Percentiles rank a stretch among this genome's conserved stretches.
These are phyloP conservation scores for Graptemys geographica DNA, from an alignment of 2,797 vertebrate genomes.

Conservation along the genomic window DNA sequence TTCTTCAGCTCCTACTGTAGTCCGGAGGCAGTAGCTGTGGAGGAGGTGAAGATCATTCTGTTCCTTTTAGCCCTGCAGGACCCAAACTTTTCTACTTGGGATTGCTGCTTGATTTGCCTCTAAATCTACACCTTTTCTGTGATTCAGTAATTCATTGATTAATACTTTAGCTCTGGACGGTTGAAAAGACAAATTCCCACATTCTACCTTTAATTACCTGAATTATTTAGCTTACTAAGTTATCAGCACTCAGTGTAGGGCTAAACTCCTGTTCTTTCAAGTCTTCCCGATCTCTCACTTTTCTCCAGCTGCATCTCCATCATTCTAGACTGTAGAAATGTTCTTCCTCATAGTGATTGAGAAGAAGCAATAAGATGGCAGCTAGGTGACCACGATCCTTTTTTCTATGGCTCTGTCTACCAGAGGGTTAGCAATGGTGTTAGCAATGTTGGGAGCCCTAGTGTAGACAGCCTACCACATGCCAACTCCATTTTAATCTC, in stretches of 20 bases:
- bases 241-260: neutral
- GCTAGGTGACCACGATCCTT: neutral
- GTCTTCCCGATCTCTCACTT: neutral
- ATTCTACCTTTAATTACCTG: neutral
- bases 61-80: neutral
- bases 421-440: neutral
- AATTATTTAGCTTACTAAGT: neutral
- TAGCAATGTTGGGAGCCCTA: neutral
- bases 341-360: neutral
- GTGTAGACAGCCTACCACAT: neutral
- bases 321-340: neutral
- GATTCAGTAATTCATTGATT: neutral
- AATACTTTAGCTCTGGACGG: neutral
- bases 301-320: neutral
- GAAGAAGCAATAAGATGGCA: neutral
- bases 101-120: neutral
- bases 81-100: neutral
- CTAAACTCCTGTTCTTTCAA: neutral
- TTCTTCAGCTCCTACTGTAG: neutral
- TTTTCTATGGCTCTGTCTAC: neutral
- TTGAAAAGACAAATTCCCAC: neutral
- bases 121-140: neutral
- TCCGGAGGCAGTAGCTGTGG: neutral
- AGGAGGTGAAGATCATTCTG: neutral
- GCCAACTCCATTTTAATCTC: slow-evolving; percentile 5